Evolutionary conservation across 2,888 invertebrate species (phyloP).

Genomic region (Deilephila elpenor): DNA sequence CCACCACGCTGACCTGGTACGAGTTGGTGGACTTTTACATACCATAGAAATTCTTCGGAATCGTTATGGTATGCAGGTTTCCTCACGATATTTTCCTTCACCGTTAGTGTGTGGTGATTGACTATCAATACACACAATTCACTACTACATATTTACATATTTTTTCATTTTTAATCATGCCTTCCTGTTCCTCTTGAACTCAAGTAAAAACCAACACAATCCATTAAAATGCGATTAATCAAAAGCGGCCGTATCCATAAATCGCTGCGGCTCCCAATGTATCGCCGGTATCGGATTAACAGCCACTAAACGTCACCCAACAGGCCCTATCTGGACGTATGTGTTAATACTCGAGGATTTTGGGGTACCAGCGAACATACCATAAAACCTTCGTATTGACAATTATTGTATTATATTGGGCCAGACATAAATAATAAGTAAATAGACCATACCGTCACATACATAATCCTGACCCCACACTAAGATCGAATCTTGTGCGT

Average conservation of each 20-base stretch:
- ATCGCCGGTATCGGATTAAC: constrained; percentile 66
- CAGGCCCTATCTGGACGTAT: constrained; percentile 30
- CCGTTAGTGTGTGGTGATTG: not conserved
- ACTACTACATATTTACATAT: no score
- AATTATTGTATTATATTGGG: not conserved
- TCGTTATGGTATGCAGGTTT: no score
- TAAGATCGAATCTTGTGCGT: no score
- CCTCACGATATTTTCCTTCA: not conserved
- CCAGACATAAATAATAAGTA: no score
- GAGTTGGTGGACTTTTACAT: no score
- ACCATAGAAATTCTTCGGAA: no score
- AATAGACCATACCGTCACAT: no score
- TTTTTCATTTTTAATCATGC: not conserved
- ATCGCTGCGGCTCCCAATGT: constrained; percentile 60
- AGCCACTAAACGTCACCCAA: constrained; percentile 50
- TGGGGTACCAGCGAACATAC: constrained; percentile 31
- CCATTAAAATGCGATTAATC: constrained; percentile 32
- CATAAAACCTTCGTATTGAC: not conserved
- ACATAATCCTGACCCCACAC: no score
- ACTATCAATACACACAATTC: no score
- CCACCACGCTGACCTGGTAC: no score
- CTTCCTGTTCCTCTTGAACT: not conserved
- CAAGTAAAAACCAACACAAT: constrained; percentile 18
- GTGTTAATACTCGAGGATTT: constrained; percentile 37
- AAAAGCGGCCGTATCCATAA: constrained; percentile 38